These are phyloP conservation scores for Drosophila testacea DNA, from an alignment of 2,888 invertebrate species.

Conservation along the genomic window DNA sequence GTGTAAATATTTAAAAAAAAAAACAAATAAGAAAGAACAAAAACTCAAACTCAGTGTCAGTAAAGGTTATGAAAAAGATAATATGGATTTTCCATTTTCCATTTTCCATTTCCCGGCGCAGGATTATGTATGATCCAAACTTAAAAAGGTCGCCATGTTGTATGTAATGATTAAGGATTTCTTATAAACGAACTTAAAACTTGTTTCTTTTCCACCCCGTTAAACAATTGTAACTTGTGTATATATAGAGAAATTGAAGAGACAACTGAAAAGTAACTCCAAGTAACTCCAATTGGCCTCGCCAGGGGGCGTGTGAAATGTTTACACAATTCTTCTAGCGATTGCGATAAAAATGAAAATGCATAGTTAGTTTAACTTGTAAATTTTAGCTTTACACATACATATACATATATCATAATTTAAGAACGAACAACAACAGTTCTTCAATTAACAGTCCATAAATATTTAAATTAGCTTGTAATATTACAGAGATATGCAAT, in stretches of 20 bases:
- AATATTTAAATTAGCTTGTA: slow-evolving; percentile 77
- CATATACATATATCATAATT: slow-evolving; percentile 47
- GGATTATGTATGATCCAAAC: slow-evolving; percentile 44
- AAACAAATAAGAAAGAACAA: neutral
- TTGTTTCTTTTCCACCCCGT: slow-evolving; percentile 28
- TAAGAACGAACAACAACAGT: slow-evolving; percentile 55
- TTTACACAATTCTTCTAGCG: slow-evolving; percentile 54
- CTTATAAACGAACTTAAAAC: slow-evolving; percentile 32
- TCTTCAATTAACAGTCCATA: slow-evolving; percentile 73
- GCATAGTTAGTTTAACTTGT: slow-evolving; percentile 78
- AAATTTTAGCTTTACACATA: slow-evolving; percentile 82
- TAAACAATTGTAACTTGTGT: slow-evolving; percentile 72
- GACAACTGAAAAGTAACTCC: slow-evolving; percentile 45
- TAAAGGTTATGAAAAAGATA: slow-evolving; percentile 46
- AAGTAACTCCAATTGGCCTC: slow-evolving; percentile 52
- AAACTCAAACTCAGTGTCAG: slow-evolving; percentile 73
- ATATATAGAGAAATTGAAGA: slow-evolving; percentile 67
- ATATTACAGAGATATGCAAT: slow-evolving; percentile 68
- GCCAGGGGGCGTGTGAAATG: slow-evolving; percentile 53
- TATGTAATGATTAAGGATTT: slow-evolving; percentile 70
- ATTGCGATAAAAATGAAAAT: slow-evolving; percentile 53
- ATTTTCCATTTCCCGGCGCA: slow-evolving; percentile 58
- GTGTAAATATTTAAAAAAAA: slow-evolving; percentile 65
- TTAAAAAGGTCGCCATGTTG: slow-evolving; percentile 66
- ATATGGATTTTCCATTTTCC: slow-evolving; percentile 44